Conservation (phyloP, 2,888 invertebrate species). For the Caenorhabditis imperialis region DNA sequence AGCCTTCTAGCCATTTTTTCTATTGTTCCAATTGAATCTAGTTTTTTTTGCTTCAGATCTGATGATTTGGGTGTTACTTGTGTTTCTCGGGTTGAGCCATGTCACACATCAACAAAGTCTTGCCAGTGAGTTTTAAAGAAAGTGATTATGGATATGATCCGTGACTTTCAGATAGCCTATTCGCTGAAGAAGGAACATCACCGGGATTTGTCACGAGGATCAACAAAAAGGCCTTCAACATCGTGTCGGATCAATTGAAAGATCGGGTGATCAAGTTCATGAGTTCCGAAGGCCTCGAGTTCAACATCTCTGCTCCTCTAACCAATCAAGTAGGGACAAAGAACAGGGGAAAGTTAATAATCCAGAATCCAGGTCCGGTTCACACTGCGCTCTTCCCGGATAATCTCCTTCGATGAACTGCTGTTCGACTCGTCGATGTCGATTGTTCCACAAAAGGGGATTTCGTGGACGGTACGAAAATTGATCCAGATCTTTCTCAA, state of each 20-base stretch:
- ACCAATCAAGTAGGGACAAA: conserved; percentile 56
- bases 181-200: conserved; percentile 73
- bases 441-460: conserved; percentile 67
- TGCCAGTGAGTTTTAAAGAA: conserved; percentile 40
- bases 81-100: conserved; percentile 53
- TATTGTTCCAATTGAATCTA: conserved; percentile 2
- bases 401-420: conserved; percentile 67
- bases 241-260: conserved; percentile 70
- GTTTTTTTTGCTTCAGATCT: conserved; percentile 35
- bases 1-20: conserved; percentile 10
- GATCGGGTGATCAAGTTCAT: conserved; percentile 73
- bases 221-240: conserved; percentile 67
- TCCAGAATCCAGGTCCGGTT: conserved; percentile 63
- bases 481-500: background rate
- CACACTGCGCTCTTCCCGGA: conserved; percentile 62
- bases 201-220: conserved; percentile 72
- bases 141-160: background rate
- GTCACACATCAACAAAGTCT: conserved; percentile 56
- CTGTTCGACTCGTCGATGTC: conserved; percentile 68
- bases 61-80: conserved; percentile 59
- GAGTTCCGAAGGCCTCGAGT: conserved; percentile 72
- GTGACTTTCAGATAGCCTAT: conserved; percentile 70
- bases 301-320: conserved; percentile 73
- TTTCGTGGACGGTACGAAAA: conserved; percentile 70
- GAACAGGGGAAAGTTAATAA: conserved; percentile 4